Conservation (phyloP, 2,888 invertebrate species). For the Dendrolimus houi region DNA sequence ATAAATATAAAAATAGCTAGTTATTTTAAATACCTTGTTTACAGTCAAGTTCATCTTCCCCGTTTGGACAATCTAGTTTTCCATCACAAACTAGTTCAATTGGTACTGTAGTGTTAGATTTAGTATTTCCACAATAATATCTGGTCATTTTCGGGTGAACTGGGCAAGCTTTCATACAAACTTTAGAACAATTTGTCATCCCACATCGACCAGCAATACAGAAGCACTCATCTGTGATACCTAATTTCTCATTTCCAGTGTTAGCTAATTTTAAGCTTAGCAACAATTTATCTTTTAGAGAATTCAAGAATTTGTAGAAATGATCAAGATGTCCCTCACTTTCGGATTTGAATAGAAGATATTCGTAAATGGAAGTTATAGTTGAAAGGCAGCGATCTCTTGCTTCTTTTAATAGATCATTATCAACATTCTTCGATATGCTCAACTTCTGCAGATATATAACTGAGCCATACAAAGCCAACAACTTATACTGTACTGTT, state of each 20-base stretch:
- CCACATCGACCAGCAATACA: constrained; percentile 38
- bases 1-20: too few species aligned
- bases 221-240: constrained; percentile 32
- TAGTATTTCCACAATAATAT: constrained; percentile 29
- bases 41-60: constrained; percentile 49
- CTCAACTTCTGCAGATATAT: constrained; percentile 27
- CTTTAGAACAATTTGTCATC: constrained; percentile 30
- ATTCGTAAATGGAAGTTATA: constrained; percentile 32
- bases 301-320: constrained; percentile 28
- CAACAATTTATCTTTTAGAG: constrained; percentile 37
- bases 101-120: constrained; percentile 23
- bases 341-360: constrained; percentile 17
- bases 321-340: constrained; percentile 24
- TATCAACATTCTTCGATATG: constrained; percentile 19
- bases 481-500: constrained; percentile 20
- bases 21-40: constrained; percentile 25
- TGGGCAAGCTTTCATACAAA: constrained; percentile 38
- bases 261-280: constrained; percentile 42
- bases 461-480: constrained; percentile 23
- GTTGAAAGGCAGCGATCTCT: constrained; percentile 35
- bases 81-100: constrained; percentile 43
- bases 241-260: constrained; percentile 40
- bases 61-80: constrained; percentile 36
- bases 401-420: constrained; percentile 18
- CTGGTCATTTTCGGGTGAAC: constrained; percentile 33